phyloP scores from a whole-genome alignment of 2,888 invertebrate species.

The Stratiomys singularior region DNA sequence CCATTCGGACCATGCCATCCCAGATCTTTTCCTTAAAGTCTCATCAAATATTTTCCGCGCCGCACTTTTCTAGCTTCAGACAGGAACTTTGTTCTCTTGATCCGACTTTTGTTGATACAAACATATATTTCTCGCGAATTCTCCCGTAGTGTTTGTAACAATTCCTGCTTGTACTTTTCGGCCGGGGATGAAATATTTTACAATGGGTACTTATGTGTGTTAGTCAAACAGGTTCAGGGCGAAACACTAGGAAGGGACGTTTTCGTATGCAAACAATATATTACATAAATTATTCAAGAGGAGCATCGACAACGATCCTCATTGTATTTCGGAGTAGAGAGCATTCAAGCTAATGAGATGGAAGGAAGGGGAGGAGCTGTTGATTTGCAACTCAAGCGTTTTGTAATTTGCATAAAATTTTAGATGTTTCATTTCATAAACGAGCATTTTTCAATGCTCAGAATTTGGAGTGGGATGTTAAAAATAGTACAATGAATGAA shows the following conservation, averaged over 20 bases:
- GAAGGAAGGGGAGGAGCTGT: background rate
- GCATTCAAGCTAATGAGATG: background rate
- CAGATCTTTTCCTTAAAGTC: too few species aligned
- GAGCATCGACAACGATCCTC: slow-evolving; percentile 17
- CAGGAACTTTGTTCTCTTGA: too few species aligned
- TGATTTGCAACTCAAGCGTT: slow-evolving; percentile 42
- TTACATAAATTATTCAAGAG: slow-evolving; percentile 43
- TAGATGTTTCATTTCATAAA: slow-evolving; percentile 22
- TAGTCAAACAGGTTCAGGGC: background rate
- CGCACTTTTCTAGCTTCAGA: too few species aligned
- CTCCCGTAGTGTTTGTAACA: too few species aligned
- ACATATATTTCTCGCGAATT: too few species aligned
- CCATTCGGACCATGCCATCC: too few species aligned
- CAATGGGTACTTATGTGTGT: background rate
- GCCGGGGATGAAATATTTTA: background rate
- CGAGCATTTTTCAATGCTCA: slow-evolving; percentile 28
- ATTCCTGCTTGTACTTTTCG: too few species aligned
- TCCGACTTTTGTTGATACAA: too few species aligned
- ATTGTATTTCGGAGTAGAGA: background rate
- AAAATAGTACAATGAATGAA: background rate
- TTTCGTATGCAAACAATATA: slow-evolving; percentile 40
- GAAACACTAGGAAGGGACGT: background rate
- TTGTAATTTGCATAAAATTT: slow-evolving; percentile 37
- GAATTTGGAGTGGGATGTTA: slow-evolving; percentile 27
- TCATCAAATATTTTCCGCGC: too few species aligned